phyloP scores from a whole-genome alignment of 2,113 vertebrate species.

The Talpa occidentalis region DNA sequence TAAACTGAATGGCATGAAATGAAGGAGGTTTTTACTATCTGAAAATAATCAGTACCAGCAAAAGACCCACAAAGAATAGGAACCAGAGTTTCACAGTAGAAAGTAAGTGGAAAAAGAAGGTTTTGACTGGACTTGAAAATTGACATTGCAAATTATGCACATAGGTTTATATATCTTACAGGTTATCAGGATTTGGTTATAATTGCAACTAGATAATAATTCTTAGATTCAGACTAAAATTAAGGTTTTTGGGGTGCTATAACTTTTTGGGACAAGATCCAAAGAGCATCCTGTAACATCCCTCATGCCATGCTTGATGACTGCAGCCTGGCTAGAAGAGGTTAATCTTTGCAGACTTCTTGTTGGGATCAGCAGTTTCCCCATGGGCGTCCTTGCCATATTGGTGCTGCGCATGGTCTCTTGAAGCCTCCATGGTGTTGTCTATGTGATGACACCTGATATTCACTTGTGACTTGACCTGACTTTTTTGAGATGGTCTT shows the following conservation, averaged over 20 bases:
- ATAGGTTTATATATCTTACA: background rate
- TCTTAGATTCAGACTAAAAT: background rate
- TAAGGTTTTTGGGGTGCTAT: background rate
- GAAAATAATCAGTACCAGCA: background rate
- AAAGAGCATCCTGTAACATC: background rate
- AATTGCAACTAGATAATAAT: background rate
- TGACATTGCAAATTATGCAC: background rate
- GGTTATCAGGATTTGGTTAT: background rate
- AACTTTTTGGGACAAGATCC: too few species aligned
- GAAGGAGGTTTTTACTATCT: background rate
- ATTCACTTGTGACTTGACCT: background rate
- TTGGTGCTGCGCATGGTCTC: background rate
- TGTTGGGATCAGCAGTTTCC: too few species aligned
- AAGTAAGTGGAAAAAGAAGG: fast-evolving
- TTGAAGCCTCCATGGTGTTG: too few species aligned
- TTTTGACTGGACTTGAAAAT: background rate
- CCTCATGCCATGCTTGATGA: background rate
- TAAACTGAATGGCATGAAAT: background rate
- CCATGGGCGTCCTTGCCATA: too few species aligned
- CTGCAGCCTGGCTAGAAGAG: background rate
- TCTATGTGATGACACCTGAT: background rate
- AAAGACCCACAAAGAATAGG: background rate
- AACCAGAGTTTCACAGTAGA: background rate
- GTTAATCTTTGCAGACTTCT: background rate
- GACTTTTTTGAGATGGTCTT: background rate